A percentile compares a stretch with the other conserved stretches of the same genome.
Evolutionary conservation across 2,888 invertebrate species (phyloP).

Genomic region (Eristalis pertinax): DNA sequence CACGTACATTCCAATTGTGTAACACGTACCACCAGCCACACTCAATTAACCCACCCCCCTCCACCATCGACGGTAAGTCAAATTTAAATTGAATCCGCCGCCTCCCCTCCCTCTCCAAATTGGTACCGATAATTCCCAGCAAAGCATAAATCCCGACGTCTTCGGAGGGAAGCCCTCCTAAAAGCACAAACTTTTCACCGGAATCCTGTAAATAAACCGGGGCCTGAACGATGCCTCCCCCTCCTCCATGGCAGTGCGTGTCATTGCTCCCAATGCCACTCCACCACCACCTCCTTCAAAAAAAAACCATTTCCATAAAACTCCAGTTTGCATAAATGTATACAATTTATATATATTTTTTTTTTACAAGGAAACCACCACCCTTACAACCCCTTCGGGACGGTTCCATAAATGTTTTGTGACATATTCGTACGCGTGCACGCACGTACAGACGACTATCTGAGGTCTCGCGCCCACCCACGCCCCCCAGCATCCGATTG

Average conservation of each 20-base stretch:
- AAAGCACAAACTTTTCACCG: neutral
- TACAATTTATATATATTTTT: conserved; percentile 40
- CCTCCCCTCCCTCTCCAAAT: neutral
- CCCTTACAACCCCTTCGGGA: conserved; percentile 59
- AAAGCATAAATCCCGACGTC: neutral
- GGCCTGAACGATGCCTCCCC: neutral
- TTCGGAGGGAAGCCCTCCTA: neutral
- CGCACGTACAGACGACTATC: conserved; percentile 44
- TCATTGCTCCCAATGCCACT: neutral
- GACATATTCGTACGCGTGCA: conserved; percentile 60
- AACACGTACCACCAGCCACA: neutral
- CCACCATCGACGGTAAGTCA: conserved; percentile 1
- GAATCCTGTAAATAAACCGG: conserved; percentile 21
- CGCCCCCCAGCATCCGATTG: conserved; percentile 35
- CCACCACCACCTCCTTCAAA: neutral
- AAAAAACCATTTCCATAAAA: conserved; percentile 53
- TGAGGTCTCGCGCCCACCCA: conserved; percentile 14
- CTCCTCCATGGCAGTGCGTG: neutral
- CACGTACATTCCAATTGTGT: neutral
- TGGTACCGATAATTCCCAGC: conserved; percentile 5
- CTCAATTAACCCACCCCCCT: neutral
- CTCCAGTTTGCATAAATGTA: conserved; percentile 66
- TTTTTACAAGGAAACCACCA: conserved; percentile 45
- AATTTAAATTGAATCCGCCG: conserved; percentile 15
- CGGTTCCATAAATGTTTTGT: conserved; percentile 67